phyloP scores from a whole-genome alignment of 2,113 vertebrate species.

The Dasyornis broadbenti region DNA sequence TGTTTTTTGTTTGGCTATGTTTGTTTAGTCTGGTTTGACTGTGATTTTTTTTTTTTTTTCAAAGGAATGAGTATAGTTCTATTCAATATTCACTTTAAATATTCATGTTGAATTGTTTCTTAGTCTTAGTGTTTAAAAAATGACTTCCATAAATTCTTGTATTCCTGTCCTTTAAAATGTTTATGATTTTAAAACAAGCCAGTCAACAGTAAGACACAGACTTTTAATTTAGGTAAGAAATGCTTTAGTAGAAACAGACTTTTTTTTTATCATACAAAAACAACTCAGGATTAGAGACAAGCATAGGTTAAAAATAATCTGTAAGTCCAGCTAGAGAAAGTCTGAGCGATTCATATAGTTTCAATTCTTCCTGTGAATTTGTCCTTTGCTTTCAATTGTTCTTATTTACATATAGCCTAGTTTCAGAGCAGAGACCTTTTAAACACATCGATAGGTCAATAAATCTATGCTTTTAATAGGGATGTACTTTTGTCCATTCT shows the following conservation, averaged over 20 bases:
- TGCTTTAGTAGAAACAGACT: background rate
- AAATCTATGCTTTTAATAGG: conserved; percentile 70
- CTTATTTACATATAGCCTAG: conserved; percentile 68
- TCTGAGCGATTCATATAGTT: background rate
- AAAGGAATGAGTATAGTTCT: background rate
- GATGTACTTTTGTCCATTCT: conserved; percentile 56
- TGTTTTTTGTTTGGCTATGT: background rate
- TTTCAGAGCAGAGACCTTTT: conserved; percentile 67
- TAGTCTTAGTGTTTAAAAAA: background rate
- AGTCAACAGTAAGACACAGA: background rate
- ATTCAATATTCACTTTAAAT: background rate
- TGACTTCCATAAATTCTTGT: background rate
- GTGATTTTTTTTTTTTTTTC: background rate
- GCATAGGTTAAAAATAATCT: conserved; percentile 3
- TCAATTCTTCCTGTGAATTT: conserved; percentile 14
- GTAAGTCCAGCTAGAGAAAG: background rate
- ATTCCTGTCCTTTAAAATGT: background rate
- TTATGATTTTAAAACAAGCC: background rate
- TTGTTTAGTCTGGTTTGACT: background rate
- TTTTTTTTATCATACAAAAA: background rate
- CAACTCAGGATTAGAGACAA: background rate
- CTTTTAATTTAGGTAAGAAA: background rate
- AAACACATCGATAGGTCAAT: conserved; percentile 65
- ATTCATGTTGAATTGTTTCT: background rate
- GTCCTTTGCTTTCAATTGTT: conserved; percentile 54